Evolutionary conservation across 2,888 invertebrate species (phyloP).

Genomic region (Mamestra brassicae): DNA sequence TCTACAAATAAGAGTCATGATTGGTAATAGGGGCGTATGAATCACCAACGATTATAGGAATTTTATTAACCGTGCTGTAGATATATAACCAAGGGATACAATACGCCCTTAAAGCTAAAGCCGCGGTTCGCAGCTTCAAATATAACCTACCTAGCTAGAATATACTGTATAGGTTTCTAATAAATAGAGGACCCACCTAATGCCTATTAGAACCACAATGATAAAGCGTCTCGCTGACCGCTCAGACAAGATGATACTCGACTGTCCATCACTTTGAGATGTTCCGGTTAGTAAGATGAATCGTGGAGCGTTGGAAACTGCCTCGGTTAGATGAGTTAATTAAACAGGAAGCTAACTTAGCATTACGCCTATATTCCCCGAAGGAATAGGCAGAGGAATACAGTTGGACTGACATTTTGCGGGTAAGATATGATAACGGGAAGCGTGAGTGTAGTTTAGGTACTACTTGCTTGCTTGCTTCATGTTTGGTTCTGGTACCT

Average conservation of each 20-base stretch:
- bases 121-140: too few relatives aligned
- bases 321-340: slow-evolving; percentile 38
- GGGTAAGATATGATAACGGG: background rate
- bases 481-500: background rate
- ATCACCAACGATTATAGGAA: too few relatives aligned
- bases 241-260: slow-evolving; percentile 41
- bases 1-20: background rate
- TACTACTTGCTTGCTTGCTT: background rate
- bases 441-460: too few relatives aligned
- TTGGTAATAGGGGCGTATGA: too few relatives aligned
- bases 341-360: slow-evolving; percentile 37
- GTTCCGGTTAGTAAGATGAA: slow-evolving; percentile 53
- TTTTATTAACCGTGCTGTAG: too few relatives aligned
- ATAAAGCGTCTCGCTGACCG: slow-evolving; percentile 47
- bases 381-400: background rate
- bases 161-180: background rate
- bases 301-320: slow-evolving; percentile 40
- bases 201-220: slow-evolving; percentile 33
- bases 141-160: too few relatives aligned
- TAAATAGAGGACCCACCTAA: slow-evolving; percentile 15
- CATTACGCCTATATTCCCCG: slow-evolving; percentile 4
- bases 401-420: background rate
- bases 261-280: slow-evolving; percentile 46
- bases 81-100: too few relatives aligned
- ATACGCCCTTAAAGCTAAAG: too few relatives aligned